Evolutionary conservation across 1,140 invertebrate genomes (phyloP).

Genomic region (Euura lappo): DNA sequence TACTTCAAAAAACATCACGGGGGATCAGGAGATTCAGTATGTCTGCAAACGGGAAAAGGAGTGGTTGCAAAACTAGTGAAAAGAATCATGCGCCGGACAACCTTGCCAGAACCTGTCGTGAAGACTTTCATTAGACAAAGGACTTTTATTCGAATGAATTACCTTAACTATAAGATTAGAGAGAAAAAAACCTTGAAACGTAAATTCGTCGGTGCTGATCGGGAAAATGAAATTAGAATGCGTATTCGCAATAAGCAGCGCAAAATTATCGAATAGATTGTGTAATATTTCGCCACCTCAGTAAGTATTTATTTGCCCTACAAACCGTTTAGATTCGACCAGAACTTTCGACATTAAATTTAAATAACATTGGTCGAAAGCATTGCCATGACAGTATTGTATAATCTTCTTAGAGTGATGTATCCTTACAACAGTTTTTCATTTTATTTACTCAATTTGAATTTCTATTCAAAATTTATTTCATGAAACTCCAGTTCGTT

Average conservation of each 20-base stretch:
- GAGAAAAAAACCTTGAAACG: background rate
- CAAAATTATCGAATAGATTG: background rate
- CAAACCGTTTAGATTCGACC: too few relatives aligned
- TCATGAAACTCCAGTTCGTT: too few relatives aligned
- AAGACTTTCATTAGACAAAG: background rate
- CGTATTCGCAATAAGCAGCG: background rate
- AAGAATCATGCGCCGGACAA: background rate
- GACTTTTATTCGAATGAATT: background rate
- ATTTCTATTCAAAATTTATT: too few relatives aligned
- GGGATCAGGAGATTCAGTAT: background rate
- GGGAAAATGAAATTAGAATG: background rate
- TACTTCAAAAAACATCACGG: background rate
- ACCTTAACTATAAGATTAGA: background rate
- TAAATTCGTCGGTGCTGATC: background rate
- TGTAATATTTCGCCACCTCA: constrained; percentile 10
- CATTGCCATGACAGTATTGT: too few relatives aligned
- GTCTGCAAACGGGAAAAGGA: background rate
- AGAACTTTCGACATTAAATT: too few relatives aligned
- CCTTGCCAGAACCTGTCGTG: background rate
- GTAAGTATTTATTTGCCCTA: too few relatives aligned
- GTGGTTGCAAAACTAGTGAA: background rate
- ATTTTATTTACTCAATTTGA: too few relatives aligned
- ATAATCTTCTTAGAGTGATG: too few relatives aligned
- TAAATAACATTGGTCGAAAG: too few relatives aligned
- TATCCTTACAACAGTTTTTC: too few relatives aligned